Conservation (phyloP, 1,140 invertebrate genomes). For the Drosophila busckii region DNA sequence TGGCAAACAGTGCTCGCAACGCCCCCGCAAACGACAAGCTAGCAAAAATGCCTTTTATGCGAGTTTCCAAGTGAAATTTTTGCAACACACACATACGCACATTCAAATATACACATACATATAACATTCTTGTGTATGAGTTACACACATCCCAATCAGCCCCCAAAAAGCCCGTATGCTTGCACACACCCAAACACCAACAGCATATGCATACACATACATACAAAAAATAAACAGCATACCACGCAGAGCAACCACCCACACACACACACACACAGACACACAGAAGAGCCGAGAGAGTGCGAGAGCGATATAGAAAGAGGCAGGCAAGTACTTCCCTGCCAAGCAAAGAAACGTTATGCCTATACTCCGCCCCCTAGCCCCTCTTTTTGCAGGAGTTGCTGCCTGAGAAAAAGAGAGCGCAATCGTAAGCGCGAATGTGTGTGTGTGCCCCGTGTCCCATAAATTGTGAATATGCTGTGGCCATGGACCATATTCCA, state of each 20-base stretch:
- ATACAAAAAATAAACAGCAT: conserved; percentile 62
- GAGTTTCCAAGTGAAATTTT: conserved; percentile 64
- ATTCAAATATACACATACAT: no score
- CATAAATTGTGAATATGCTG: conserved; percentile 68
- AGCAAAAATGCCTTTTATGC: conserved; percentile 38
- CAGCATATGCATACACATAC: conserved; percentile 30
- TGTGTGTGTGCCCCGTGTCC: conserved; percentile 61
- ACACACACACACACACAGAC: conserved; percentile 19
- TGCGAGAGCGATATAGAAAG: neutral
- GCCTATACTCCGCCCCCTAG: no score
- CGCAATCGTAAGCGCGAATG: conserved; percentile 23
- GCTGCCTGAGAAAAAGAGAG: conserved; percentile 55
- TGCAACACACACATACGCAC: conserved; percentile 44
- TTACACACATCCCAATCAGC: conserved; percentile 44
- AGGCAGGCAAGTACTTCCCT: conserved; percentile 65
- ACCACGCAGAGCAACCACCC: conserved; percentile 35
- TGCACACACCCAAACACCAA: conserved; percentile 4
- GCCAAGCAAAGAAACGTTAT: conserved; percentile 50
- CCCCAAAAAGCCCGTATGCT: conserved; percentile 1
- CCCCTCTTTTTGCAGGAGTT: conserved; percentile 51
- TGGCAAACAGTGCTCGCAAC: conserved; percentile 46
- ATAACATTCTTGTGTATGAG: no score
- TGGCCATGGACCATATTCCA: conserved; percentile 76
- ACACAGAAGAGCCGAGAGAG: conserved; percentile 24
- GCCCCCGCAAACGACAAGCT: conserved; percentile 32